These are phyloP conservation scores for Sphaerodactylus townsendi DNA, from an alignment of 2,113 vertebrate genomes.

Conservation along the genomic window DNA sequence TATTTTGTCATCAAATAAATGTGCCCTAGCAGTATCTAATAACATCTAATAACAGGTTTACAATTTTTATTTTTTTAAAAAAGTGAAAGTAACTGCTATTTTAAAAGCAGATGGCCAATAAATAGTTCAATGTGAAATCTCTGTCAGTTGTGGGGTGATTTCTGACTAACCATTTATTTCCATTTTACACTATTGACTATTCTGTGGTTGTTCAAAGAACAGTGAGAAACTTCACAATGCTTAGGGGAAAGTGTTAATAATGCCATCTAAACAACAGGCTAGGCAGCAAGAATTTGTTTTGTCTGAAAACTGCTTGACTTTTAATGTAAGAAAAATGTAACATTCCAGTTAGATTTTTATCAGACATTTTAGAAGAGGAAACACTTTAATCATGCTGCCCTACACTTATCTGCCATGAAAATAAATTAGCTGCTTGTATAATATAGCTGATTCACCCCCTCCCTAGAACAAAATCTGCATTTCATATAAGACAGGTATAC, in stretches of 20 bases:
- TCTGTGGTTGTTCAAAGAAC: slow-evolving; percentile 27
- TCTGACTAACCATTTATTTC: not conserved
- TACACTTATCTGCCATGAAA: slow-evolving; percentile 49
- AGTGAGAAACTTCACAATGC: slow-evolving; percentile 26
- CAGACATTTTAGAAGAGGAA: slow-evolving; percentile 44
- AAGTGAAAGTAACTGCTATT: not conserved
- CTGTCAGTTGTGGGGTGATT: not conserved
- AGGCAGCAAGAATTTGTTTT: slow-evolving; percentile 47
- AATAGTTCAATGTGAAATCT: not conserved
- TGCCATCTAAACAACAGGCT: slow-evolving; percentile 38
- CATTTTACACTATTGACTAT: slow-evolving; percentile 18
- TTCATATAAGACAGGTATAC: slow-evolving; percentile 3
- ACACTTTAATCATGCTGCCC: slow-evolving; percentile 34
- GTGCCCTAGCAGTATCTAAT: slow-evolving; percentile 1
- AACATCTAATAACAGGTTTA: not conserved
- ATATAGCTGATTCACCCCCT: slow-evolving; percentile 41
- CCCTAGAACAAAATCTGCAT: slow-evolving; percentile 36
- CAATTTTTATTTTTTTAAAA: not conserved
- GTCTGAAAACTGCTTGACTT: slow-evolving; percentile 45
- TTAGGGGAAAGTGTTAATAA: not conserved
- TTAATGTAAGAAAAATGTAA: slow-evolving; percentile 51
- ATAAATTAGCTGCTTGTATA: slow-evolving; percentile 49
- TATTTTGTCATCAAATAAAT: slow-evolving; percentile 17
- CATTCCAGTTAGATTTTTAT: slow-evolving; percentile 51
- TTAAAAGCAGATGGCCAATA: slow-evolving; percentile 6